phyloP scores from a whole-genome alignment of 1,140 invertebrate genomes.

The Drosophila grimshawi region DNA sequence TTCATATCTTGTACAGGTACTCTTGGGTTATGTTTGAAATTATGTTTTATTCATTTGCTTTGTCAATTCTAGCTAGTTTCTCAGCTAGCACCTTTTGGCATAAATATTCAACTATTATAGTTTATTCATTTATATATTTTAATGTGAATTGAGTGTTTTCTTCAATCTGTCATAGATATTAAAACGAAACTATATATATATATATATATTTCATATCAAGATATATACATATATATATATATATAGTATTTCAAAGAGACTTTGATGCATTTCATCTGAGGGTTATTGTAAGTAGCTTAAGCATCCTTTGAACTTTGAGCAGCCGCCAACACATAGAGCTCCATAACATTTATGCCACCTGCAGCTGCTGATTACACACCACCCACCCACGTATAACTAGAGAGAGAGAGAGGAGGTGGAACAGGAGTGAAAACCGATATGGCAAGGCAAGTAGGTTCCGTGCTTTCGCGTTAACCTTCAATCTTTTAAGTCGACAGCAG shows the following conservation, averaged over 20 bases:
- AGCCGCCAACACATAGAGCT: constrained; percentile 12
- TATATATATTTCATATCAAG: constrained; percentile 1
- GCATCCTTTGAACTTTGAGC: constrained; percentile 42
- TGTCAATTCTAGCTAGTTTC: too few relatives aligned
- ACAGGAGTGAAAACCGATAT: constrained; percentile 27
- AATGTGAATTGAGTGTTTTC: background rate
- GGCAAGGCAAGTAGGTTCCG: constrained; percentile 14
- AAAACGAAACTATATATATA: background rate
- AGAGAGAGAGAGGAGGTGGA: background rate
- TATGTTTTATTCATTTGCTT: too few relatives aligned
- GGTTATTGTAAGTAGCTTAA: constrained; percentile 49
- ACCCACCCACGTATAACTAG: background rate
- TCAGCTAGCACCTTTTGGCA: too few relatives aligned
- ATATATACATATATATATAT: background rate
- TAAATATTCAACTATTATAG: too few relatives aligned
- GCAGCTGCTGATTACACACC: constrained; percentile 51
- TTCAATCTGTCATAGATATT: background rate
- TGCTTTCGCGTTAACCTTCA: constrained; percentile 64
- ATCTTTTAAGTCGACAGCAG: constrained; percentile 64
- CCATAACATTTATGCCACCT: constrained; percentile 72
- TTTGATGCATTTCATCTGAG: constrained; percentile 17
- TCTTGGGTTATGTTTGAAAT: too few relatives aligned
- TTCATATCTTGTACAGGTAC: too few relatives aligned
- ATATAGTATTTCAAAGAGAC: constrained; percentile 10
- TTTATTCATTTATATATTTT: too few relatives aligned